phyloP scores from a whole-genome alignment of 2,113 vertebrate genomes.

The Colius striatus region DNA sequence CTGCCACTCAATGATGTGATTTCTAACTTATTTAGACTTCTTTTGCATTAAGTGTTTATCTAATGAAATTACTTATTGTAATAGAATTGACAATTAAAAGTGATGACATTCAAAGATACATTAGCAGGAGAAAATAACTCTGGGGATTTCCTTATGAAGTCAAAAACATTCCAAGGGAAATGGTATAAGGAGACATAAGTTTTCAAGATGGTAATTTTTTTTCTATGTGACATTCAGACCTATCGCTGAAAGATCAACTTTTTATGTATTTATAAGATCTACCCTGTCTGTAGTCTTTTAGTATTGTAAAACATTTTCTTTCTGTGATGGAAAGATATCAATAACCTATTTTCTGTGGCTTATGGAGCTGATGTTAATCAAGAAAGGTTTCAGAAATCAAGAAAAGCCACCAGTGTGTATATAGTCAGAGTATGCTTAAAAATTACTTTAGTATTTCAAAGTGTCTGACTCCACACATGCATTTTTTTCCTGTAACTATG shows the following conservation, averaged over 20 bases:
- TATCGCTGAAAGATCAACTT: background rate
- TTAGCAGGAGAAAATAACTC: slow-evolving; percentile 55
- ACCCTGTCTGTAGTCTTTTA: background rate
- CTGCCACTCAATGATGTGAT: background rate
- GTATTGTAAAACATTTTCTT: background rate
- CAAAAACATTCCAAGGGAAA: slow-evolving; percentile 41
- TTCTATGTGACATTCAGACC: background rate
- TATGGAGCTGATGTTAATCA: background rate
- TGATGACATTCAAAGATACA: slow-evolving; percentile 47
- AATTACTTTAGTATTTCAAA: background rate
- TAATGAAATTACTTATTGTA: slow-evolving; percentile 58
- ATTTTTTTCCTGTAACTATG: background rate
- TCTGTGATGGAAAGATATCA: background rate
- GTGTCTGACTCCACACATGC: background rate
- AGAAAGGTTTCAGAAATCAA: background rate
- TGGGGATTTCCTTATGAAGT: background rate
- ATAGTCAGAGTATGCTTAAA: background rate
- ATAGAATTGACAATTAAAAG: slow-evolving; percentile 52
- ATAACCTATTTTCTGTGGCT: background rate
- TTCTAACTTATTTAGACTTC: slow-evolving; percentile 42
- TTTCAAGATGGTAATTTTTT: slow-evolving; percentile 29
- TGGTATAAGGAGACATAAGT: background rate
- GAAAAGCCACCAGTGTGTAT: background rate
- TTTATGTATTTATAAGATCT: background rate
- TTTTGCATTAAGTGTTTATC: slow-evolving; percentile 50